These are phyloP conservation scores for Mechanitis mazaeus DNA, from an alignment of 2,888 invertebrate species.

Conservation along the genomic window DNA sequence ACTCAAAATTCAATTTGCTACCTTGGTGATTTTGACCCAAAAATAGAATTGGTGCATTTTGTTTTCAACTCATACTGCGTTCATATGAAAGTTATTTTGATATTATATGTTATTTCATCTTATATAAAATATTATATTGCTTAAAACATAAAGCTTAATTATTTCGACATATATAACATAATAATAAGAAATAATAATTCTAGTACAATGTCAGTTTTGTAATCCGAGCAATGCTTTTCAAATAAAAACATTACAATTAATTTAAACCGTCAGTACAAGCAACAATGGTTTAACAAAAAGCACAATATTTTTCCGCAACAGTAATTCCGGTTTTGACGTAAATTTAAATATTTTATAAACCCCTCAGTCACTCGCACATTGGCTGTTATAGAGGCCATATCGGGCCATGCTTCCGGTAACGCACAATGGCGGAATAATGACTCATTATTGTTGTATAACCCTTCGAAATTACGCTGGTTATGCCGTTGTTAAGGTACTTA, in stretches of 20 bases:
- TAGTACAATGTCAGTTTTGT: constrained; percentile 2
- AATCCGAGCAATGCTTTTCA: neutral
- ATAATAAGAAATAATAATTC: neutral
- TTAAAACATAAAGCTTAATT: no score
- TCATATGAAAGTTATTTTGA: no score
- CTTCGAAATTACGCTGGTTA: constrained; percentile 43
- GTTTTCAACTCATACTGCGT: no score
- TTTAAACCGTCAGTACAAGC: no score
- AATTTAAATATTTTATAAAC: constrained; percentile 32
- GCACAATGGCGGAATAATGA: constrained; percentile 55
- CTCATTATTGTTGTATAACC: constrained; percentile 51
- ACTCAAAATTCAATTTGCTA: no score
- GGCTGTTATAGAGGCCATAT: constrained; percentile 35
- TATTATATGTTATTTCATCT: no score
- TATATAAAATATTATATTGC: no score
- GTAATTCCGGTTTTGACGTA: constrained; percentile 1
- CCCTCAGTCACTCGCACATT: constrained; percentile 22
- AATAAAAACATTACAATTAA: no score
- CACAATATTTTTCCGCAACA: constrained; percentile 2
- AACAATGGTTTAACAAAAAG: no score
- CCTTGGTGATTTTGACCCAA: no score
- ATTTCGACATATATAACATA: no score
- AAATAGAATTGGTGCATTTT: no score
- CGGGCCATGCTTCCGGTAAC: constrained; percentile 53
- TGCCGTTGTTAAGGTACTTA: constrained; percentile 30